Evolutionary conservation across 2,797 vertebrate species (phyloP).

Genomic region (Peromyscus attwateri): DNA sequence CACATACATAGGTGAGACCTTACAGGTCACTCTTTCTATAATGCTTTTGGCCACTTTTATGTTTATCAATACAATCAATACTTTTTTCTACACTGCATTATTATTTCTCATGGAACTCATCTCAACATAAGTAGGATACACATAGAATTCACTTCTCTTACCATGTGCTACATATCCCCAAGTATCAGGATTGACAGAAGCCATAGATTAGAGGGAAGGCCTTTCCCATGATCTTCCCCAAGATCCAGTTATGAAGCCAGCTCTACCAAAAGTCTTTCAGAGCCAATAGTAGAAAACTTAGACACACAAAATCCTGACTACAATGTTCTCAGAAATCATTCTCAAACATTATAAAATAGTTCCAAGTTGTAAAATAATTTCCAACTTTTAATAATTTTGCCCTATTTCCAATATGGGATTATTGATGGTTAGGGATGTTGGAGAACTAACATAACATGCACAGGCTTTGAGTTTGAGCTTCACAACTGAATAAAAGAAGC

Average conservation of each 20-base stretch:
- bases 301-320: not conserved
- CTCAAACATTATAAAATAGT: not conserved
- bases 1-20: not conserved
- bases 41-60: not conserved
- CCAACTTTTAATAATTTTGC: not conserved
- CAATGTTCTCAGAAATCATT: not conserved
- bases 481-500: not conserved
- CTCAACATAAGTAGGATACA: not conserved
- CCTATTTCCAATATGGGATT: not conserved
- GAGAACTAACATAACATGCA: too few species aligned
- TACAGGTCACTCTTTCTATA: fast-evolving
- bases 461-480: not conserved
- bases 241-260: not conserved
- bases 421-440: too few species aligned
- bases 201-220: not conserved
- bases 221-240: not conserved
- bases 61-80: not conserved
- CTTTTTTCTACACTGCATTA: not conserved
- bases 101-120: not conserved
- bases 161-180: fast-evolving
- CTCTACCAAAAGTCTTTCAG: not conserved
- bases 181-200: not conserved
- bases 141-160: not conserved
- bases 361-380: not conserved
- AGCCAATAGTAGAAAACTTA: not conserved